phyloP scores from a whole-genome alignment of 1,140 invertebrate species.

The Oscheius sp. region DNA sequence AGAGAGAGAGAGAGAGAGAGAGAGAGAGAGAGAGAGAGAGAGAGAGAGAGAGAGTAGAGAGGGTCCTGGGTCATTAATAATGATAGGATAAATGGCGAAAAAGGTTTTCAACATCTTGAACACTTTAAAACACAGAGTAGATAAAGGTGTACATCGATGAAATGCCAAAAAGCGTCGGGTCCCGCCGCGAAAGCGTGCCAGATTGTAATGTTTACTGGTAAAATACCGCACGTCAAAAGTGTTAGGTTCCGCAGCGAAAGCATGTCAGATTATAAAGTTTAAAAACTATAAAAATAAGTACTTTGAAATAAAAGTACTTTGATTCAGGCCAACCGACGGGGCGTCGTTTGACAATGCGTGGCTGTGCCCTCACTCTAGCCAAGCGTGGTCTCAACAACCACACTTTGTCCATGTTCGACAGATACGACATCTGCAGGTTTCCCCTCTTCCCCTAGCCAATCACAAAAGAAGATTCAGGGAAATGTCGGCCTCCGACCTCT shows the following conservation, averaged over 20 bases:
- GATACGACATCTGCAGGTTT: slow-evolving; percentile 41
- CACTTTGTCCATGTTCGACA: slow-evolving; percentile 41
- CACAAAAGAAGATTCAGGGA: slow-evolving; percentile 18
- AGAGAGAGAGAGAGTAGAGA: too few species aligned
- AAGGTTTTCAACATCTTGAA: too few species aligned
- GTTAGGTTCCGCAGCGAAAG: not conserved
- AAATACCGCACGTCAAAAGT: not conserved
- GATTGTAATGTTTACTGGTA: too few species aligned
- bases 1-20: not conserved
- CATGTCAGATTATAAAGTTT: not conserved
- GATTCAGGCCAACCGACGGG: slow-evolving; percentile 40
- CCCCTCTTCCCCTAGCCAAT: not conserved
- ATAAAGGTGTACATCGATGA: too few species aligned
- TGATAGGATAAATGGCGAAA: too few species aligned
- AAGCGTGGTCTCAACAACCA: slow-evolving; percentile 40
- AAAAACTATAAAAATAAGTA: not conserved
- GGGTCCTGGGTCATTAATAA: not conserved
- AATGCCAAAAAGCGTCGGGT: too few species aligned
- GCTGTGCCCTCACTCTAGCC: slow-evolving; percentile 35
- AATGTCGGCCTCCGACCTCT: slow-evolving; percentile 39
- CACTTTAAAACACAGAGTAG: too few species aligned
- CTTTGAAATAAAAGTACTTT: not conserved
- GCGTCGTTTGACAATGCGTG: slow-evolving; percentile 36
- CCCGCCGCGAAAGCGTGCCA: too few species aligned
- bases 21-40: not conserved